Evolutionary conservation across 2,797 vertebrate genomes (phyloP).

Genomic region (Sphaeramia orbicularis): DNA sequence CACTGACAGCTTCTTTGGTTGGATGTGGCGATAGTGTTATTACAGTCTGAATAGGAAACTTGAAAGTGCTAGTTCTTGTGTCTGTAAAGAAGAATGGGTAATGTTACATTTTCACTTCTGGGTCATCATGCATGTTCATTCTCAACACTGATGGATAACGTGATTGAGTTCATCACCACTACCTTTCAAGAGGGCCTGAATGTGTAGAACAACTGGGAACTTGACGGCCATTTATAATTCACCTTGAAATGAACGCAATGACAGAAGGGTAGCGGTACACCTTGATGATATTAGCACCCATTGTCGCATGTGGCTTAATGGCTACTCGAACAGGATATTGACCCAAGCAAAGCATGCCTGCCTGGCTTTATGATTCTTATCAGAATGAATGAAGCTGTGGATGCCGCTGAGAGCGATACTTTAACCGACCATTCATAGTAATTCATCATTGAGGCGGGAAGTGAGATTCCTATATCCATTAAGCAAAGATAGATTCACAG

Average conservation of each 20-base stretch:
- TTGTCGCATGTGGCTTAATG: slow-evolving; percentile 78
- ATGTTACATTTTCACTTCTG: slow-evolving; percentile 52
- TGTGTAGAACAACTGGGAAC: slow-evolving; percentile 48
- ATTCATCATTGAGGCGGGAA: slow-evolving; percentile 82
- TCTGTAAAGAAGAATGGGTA: slow-evolving; percentile 67
- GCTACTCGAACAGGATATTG: slow-evolving; percentile 81
- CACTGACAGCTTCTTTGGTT: slow-evolving; percentile 58
- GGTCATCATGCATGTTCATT: slow-evolving; percentile 59
- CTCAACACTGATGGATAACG: slow-evolving; percentile 70
- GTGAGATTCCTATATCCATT: slow-evolving; percentile 82
- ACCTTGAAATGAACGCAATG: slow-evolving; percentile 82
- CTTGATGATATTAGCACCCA: slow-evolving; percentile 76
- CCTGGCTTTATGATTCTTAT: slow-evolving; percentile 80
- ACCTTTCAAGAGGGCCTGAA: slow-evolving; percentile 41
- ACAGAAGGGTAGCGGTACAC: slow-evolving; percentile 67
- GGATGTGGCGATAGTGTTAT: slow-evolving; percentile 59
- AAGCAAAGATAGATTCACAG: slow-evolving; percentile 80
- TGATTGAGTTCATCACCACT: slow-evolving; percentile 64
- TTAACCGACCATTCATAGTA: slow-evolving; percentile 74
- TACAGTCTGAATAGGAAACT: slow-evolving; percentile 58
- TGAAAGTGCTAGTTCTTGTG: slow-evolving; percentile 53
- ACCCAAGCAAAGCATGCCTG: slow-evolving; percentile 76
- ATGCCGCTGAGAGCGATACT: slow-evolving; percentile 76
- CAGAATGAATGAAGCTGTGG: slow-evolving; percentile 75
- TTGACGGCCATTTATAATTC: slow-evolving; percentile 76